Conservation (phyloP, 2,888 invertebrate species). For the Drosophila lutescens region DNA sequence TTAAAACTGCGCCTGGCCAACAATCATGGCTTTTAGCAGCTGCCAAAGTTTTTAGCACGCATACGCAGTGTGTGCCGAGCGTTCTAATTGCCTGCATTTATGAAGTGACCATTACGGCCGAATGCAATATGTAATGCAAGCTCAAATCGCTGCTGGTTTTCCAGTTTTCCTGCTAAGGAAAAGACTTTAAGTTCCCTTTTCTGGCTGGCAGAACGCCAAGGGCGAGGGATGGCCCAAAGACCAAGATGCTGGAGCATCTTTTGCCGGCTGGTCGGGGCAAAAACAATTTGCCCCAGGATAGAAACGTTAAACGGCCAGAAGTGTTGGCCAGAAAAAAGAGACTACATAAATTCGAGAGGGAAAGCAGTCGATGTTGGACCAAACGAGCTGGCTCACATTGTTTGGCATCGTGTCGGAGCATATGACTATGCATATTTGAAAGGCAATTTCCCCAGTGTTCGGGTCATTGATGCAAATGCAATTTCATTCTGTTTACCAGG, state of each 20-base stretch:
- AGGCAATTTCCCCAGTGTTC: constrained; percentile 60
- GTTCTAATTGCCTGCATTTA: constrained; percentile 71
- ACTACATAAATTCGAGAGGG: constrained; percentile 26
- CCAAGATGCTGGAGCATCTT: constrained; percentile 25
- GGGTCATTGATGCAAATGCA: constrained; percentile 71
- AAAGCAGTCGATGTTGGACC: constrained; percentile 44
- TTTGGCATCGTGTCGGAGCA: constrained; percentile 55
- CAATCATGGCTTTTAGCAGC: constrained; percentile 47
- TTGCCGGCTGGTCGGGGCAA: too few species aligned
- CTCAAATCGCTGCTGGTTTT: constrained; percentile 3
- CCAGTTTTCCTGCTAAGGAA: not conserved
- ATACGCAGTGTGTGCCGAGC: constrained; percentile 41
- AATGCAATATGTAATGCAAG: constrained; percentile 55
- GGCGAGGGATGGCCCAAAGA: not conserved
- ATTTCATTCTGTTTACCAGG: constrained; percentile 64
- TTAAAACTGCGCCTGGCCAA: constrained; percentile 56
- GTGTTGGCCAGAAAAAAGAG: constrained; percentile 14
- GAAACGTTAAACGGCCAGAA: constrained; percentile 31
- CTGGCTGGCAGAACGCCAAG: constrained; percentile 13
- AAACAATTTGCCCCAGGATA: constrained; percentile 22
- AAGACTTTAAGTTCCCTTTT: constrained; percentile 3
- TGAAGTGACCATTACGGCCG: constrained; percentile 60
- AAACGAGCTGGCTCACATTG: constrained; percentile 55
- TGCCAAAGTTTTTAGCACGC: constrained; percentile 14
- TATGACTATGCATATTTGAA: constrained; percentile 77